Evolutionary conservation across 2,113 vertebrate genomes (phyloP), one percentile per base, ranked within the genome.

Genomic region (Sylvia atricapilla): DNA sequence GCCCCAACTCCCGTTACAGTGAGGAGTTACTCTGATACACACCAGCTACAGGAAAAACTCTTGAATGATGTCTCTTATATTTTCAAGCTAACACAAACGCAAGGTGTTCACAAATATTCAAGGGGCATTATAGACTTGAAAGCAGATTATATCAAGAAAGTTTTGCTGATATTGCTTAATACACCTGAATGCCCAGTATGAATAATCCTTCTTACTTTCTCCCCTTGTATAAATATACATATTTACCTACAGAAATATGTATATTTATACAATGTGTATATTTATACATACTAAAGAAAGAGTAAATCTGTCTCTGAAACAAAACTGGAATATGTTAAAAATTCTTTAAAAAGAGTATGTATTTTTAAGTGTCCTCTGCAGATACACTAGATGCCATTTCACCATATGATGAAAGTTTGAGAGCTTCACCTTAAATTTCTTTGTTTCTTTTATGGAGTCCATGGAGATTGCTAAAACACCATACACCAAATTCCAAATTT

Each of bases 1-100:
- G 8, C 10, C 27, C 27, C 21, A 68, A 0, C 3, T 76, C 11
- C 39, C 0, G 0, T 47, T 30, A 49, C 8, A 56, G 11, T 11
- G 28, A 30, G 3, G 6, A 46, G 14, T 63, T 81, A 50, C 33
- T 63, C 23, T 87, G 16, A n/a, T 7, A 62, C 15, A 44, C 3
- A 43, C 2, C 0, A 0, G 44, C 30, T 13, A 56, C 6, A 77
- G 24, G 10, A 92, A 49, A 24, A 91, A 47, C 0, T 1, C 15
- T 52, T 39, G 27, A 80, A 43, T 59, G 84, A 55, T 52, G 3
- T 52, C 12, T 60, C 85, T 73, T 68, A 39, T 9, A 37, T 12
- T 39, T 76, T 31, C 49, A 68, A 92, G 24, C 3, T 78, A 64
- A 31, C 13, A 39, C 4, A 50, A 90, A 41, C 21, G 52, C 25